Conservation (phyloP, 1,140 invertebrate genomes). For the Drosophila pandora region DNA sequence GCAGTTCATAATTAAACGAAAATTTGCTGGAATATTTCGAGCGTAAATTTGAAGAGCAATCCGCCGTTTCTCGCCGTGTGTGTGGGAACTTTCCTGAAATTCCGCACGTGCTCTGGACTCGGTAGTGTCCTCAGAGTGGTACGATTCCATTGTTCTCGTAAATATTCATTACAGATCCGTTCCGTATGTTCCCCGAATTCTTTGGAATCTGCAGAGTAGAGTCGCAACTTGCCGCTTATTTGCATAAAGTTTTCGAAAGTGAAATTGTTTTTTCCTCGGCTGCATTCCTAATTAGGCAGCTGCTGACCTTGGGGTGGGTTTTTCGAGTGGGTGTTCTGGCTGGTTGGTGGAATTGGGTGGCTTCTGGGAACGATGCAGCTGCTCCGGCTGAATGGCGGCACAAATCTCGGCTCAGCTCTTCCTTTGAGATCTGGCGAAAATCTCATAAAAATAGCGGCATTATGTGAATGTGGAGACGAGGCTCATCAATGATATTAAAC, state of each 20-base stretch:
- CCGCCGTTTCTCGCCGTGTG: constrained; percentile 24
- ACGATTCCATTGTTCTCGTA: constrained; percentile 48
- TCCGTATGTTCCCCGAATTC: constrained; percentile 47
- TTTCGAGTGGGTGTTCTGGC: neutral
- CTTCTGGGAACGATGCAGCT: constrained; percentile 61
- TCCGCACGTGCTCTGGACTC: constrained; percentile 66
- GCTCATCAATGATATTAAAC: constrained; percentile 82
- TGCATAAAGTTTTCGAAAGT: constrained; percentile 73
- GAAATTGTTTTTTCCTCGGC: constrained; percentile 43
- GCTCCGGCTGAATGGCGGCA: constrained; percentile 25
- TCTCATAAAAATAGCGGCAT: constrained; percentile 56
- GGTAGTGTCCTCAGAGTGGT: constrained; percentile 37
- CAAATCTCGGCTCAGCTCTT: constrained; percentile 58
- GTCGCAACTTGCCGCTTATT: constrained; percentile 54
- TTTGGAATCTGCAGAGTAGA: constrained; percentile 7
- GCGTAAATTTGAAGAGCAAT: constrained; percentile 72
- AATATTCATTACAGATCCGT: constrained; percentile 72
- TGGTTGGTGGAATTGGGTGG: neutral
- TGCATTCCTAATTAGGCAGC: constrained; percentile 72
- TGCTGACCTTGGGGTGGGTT: constrained; percentile 61
- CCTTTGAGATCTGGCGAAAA: constrained; percentile 39
- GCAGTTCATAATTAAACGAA: constrained; percentile 78
- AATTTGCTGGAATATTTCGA: constrained; percentile 72
- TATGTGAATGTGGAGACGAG: constrained; percentile 33
- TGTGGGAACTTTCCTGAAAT: constrained; percentile 71